Conservation (phyloP, 2,888 invertebrate species). For the Acrobasis suavella region DNA sequence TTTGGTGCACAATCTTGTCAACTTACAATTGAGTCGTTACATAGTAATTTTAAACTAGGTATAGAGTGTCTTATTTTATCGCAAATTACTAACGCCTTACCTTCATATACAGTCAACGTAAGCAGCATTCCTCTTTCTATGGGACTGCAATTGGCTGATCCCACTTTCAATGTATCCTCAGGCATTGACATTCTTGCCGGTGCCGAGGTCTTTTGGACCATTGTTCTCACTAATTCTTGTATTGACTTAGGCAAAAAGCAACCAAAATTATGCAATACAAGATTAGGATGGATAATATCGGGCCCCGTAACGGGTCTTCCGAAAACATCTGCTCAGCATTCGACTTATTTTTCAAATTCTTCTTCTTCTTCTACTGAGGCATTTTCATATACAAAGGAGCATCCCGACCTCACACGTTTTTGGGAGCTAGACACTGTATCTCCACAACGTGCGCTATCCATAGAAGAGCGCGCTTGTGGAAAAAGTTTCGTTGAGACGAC, state of each 20-base stretch:
- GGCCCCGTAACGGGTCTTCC: background rate
- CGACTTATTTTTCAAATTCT: background rate
- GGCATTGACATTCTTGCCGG: too few relatives aligned
- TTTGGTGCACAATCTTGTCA: too few relatives aligned
- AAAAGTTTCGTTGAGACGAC: slow-evolving; percentile 28
- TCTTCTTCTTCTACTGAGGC: too few relatives aligned
- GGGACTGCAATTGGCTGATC: slow-evolving; percentile 3
- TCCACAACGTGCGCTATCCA: slow-evolving; percentile 20
- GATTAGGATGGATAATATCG: slow-evolving; percentile 1
- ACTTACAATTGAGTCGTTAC: too few relatives aligned
- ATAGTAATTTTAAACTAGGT: too few relatives aligned
- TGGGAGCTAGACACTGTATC: slow-evolving; percentile 35
- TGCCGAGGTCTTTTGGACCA: too few relatives aligned
- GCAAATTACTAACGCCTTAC: too few relatives aligned
- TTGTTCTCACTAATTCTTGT: background rate
- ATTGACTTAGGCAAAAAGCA: background rate
- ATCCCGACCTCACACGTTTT: slow-evolving; percentile 26
- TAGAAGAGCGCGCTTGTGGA: slow-evolving; percentile 33
- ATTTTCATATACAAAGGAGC: too few relatives aligned
- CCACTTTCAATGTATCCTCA: slow-evolving; percentile 5
- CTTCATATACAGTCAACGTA: too few relatives aligned
- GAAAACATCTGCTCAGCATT: background rate
- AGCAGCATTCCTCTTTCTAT: too few relatives aligned
- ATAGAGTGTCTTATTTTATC: too few relatives aligned
- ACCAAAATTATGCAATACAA: background rate